Base-by-base conservation (phyloP, 2,797 vertebrate genomes). In the Delichon dasypus region DNA sequence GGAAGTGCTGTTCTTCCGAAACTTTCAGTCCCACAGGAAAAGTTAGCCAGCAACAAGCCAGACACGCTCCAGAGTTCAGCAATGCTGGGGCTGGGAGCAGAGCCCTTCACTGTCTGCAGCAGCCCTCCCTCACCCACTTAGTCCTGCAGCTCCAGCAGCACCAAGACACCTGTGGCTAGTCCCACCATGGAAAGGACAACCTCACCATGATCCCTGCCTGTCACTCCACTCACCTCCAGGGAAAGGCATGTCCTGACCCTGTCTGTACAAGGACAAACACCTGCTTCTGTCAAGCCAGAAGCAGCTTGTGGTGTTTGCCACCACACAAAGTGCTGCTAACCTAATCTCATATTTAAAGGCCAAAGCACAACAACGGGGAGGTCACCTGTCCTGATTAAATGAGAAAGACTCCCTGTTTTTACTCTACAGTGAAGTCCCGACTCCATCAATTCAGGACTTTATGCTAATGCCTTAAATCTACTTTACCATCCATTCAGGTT, bases 91-190 rank as follows among this genome's bases (percentile, higher is more conserved):
- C n/a, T 45, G 20, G 68, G 47, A 62, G 15, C 10, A 13, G 34
- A 32, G 67, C 48, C 38, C 44, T 42, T 51, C 2, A 5, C 20
- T 16, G 42, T 77, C 26, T 45, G 45, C 75, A 67, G 58, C 67
- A 60, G 30, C 71, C 40, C 30, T 53, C 36, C 27, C 47, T 51
- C 57, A 10, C 10, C 5, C 53, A 0, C 18, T 22, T 5, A 3
- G 11, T 8, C 27, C 27, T 22, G 8, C 38, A 34, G 53, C 50
- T 51, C 42, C 50, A 27, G 34, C 50, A 53, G 42, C 22, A 36
- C 32, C 0, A 1, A 55, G 0, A 0, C 38, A 30, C 45, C n/a
- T 16, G 18, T 1, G 8, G 30, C 47, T 2, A 2, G 55, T 70
- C 32, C 36, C 51, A 20, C 22, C 1, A 0, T 11, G 8, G 57